Percentiles rank a stretch among this genome's conserved stretches.
These are phyloP conservation scores for Manis pentadactyla DNA, from an alignment of 2,797 vertebrate species.

Conservation along the genomic window DNA sequence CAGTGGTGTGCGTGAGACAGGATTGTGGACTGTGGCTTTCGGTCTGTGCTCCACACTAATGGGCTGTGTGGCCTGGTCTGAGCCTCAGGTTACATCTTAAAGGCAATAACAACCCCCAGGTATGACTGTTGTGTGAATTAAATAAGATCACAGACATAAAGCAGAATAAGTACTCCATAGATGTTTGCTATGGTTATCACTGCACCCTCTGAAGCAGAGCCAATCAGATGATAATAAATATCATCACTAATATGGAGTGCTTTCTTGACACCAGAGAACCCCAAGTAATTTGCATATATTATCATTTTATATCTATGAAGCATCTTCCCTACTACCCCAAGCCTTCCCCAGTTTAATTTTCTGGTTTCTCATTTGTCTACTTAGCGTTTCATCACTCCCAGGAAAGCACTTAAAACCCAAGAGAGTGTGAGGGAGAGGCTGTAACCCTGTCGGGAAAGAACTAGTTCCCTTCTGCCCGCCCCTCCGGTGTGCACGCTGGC, in stretches of 20 bases:
- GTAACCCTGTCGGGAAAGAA: background rate
- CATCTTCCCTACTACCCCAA: background rate
- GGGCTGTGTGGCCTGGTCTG: background rate
- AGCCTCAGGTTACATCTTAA: background rate
- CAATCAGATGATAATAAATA: conserved; percentile 24
- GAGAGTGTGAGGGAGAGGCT: background rate
- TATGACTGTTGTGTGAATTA: background rate
- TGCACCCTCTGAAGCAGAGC: background rate
- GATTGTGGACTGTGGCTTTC: background rate
- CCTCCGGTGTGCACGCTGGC: background rate
- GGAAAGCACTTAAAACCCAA: conserved; percentile 49
- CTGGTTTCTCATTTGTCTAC: conserved; percentile 45
- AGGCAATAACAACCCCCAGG: background rate
- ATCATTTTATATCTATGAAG: conserved; percentile 4
- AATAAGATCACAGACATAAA: background rate
- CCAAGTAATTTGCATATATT: background rate
- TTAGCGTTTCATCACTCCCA: conserved; percentile 35
- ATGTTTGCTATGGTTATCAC: background rate
- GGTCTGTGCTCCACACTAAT: background rate
- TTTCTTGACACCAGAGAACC: background rate
- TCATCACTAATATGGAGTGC: background rate
- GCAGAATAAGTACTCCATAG: background rate
- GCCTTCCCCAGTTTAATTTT: conserved; percentile 25
- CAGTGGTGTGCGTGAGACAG: fast-evolving
- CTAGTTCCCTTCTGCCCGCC: background rate